phyloP scores from a whole-genome alignment of 1,140 invertebrate genomes.

The Macrosteles quadrilineatus region DNA sequence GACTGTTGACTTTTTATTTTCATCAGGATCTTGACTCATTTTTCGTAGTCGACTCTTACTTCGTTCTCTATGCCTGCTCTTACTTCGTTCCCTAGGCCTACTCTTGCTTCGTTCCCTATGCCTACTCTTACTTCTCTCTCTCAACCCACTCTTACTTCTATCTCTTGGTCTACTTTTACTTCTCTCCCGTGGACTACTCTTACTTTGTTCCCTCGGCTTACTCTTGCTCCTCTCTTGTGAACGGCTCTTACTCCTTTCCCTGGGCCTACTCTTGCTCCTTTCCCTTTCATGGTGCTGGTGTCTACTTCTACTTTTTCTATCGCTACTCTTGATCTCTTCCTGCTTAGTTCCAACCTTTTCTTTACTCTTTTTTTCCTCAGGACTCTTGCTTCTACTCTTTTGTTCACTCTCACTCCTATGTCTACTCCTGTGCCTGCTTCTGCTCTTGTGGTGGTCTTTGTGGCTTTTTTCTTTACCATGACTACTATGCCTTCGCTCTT shows the following conservation, averaged over 20 bases:
- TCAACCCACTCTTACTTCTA: slow-evolving; percentile 45
- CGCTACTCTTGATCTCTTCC: slow-evolving; percentile 47
- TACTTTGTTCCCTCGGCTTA: slow-evolving; percentile 32
- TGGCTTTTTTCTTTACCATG: slow-evolving; percentile 40
- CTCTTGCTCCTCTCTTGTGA: slow-evolving; percentile 24
- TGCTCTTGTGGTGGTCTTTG: slow-evolving; percentile 37
- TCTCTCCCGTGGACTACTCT: slow-evolving; percentile 37
- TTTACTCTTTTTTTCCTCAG: slow-evolving; percentile 6
- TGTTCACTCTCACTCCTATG: slow-evolving; percentile 19
- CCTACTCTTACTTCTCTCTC: slow-evolving; percentile 47
- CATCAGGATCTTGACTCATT: background rate
- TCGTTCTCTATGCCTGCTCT: slow-evolving; percentile 31
- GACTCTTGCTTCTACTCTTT: slow-evolving; percentile 33
- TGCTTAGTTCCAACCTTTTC: slow-evolving; percentile 43
- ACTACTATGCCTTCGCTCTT: slow-evolving; percentile 39
- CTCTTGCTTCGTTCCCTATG: slow-evolving; percentile 42
- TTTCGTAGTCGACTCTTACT: slow-evolving; percentile 18
- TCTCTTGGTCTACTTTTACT: slow-evolving; percentile 48
- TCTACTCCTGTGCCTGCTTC: slow-evolving; percentile 36
- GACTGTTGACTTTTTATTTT: background rate
- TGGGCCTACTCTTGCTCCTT: slow-evolving; percentile 31
- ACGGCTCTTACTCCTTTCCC: slow-evolving; percentile 30
- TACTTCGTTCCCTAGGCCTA: slow-evolving; percentile 28
- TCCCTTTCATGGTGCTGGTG: slow-evolving; percentile 13
- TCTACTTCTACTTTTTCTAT: slow-evolving; percentile 47